Conservation (phyloP, 1,140 invertebrate genomes). For the Onthophagus taurus region DNA sequence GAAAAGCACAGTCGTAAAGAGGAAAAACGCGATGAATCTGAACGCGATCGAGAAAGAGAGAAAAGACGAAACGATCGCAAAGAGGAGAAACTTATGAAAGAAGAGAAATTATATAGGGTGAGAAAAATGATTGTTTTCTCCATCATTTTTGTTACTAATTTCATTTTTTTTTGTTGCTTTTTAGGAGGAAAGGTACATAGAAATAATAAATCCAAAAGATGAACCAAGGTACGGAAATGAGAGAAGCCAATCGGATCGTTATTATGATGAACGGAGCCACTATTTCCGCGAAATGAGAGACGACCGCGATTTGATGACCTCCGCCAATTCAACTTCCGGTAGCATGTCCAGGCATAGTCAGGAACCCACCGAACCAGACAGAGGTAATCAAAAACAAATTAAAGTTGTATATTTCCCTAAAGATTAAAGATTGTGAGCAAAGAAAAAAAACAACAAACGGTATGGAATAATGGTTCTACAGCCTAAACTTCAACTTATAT, state of each 20-base stretch:
- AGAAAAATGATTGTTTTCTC: slow-evolving; percentile 2
- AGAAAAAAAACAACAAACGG: no score
- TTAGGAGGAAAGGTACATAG: slow-evolving; percentile 42
- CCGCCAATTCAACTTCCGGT: slow-evolving; percentile 21
- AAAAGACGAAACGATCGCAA: slow-evolving; percentile 30
- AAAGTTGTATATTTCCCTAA: not conserved
- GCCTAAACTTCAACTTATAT: no score
- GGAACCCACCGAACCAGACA: slow-evolving; percentile 32
- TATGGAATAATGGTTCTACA: no score
- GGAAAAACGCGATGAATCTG: slow-evolving; percentile 40
- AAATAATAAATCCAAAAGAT: slow-evolving; percentile 34
- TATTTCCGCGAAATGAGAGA: slow-evolving; percentile 39
- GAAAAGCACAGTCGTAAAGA: slow-evolving; percentile 45
- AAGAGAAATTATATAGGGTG: slow-evolving; percentile 43
- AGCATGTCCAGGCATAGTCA: slow-evolving; percentile 29
- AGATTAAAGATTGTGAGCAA: no score
- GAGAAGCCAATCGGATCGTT: slow-evolving; percentile 25
- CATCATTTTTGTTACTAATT: slow-evolving; percentile 3
- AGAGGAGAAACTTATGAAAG: slow-evolving; percentile 36
- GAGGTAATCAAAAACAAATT: slow-evolving; percentile 25
- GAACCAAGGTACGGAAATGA: slow-evolving; percentile 30
- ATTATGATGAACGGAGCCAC: slow-evolving; percentile 34
- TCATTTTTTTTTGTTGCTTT: slow-evolving; percentile 2
- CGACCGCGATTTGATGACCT: slow-evolving; percentile 28
- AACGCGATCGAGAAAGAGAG: slow-evolving; percentile 35